Conservation (phyloP, 2,113 vertebrate species). For the Phycodurus eques region DNA sequence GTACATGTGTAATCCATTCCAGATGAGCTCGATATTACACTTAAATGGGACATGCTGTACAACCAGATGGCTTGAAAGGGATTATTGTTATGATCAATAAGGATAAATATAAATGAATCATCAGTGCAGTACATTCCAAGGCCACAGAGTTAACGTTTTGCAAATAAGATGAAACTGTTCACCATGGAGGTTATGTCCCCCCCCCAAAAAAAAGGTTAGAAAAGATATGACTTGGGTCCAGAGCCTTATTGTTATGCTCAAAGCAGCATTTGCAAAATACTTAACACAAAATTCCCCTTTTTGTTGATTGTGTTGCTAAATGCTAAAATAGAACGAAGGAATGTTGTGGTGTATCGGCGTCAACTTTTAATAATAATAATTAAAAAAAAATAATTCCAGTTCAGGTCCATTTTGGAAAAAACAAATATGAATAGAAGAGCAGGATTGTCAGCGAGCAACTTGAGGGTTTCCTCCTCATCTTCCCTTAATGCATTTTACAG, state of each 20-base stretch:
- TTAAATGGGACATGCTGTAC: conserved; percentile 5
- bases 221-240: too few species aligned
- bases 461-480: not conserved
- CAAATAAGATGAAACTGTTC: conserved; percentile 22
- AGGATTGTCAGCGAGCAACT: conserved; percentile 51
- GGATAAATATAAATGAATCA: conserved; percentile 6
- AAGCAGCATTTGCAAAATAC: conserved; percentile 14
- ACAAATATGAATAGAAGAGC: conserved; percentile 1
- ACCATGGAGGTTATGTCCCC: conserved; percentile 36
- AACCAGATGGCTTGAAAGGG: conserved; percentile 28
- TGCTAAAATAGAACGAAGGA: conserved; percentile 16
- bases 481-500: not conserved
- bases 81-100: conserved; percentile 11
- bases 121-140: conserved; percentile 48
- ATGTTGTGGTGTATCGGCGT: conserved; percentile 8
- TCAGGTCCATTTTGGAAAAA: conserved; percentile 52
- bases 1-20: conserved; percentile 33
- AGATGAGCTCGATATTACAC: conserved; percentile 11
- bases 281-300: conserved; percentile 4
- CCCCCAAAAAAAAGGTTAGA: not conserved
- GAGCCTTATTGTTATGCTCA: not conserved
- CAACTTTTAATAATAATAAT: conserved; percentile 2
- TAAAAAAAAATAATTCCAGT: not conserved
- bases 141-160: conserved; percentile 45
- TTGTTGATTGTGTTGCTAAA: conserved; percentile 30